phyloP scores from a whole-genome alignment of 2,888 invertebrate species.

The Diarsia brunnea region DNA sequence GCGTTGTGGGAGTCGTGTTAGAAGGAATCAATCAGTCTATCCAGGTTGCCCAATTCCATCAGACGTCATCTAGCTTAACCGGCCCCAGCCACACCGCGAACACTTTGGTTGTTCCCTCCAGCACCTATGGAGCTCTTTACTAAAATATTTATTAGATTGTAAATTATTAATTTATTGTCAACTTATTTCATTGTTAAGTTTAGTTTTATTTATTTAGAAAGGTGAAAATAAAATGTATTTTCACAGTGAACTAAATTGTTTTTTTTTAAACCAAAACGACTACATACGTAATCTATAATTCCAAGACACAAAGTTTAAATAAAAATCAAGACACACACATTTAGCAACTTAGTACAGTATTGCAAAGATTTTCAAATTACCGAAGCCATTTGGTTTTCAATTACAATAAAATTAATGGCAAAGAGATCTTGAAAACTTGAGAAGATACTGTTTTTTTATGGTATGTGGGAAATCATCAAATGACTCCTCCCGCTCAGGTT shows the following conservation, averaged over 20 bases:
- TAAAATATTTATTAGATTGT: conserved; percentile 4
- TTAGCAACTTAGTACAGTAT: background rate
- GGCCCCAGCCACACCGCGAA: too few species aligned
- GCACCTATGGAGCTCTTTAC: background rate
- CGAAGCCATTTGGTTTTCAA: background rate
- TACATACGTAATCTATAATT: background rate
- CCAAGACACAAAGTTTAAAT: background rate
- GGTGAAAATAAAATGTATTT: conserved; percentile 19
- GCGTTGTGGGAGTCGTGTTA: conserved; percentile 7
- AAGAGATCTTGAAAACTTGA: background rate
- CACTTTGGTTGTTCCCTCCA: background rate
- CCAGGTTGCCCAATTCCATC: conserved; percentile 17
- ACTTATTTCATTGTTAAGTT: conserved; percentile 6
- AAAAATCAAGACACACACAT: background rate
- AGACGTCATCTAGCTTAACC: background rate
- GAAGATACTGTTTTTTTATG: background rate
- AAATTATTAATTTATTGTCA: conserved; percentile 27
- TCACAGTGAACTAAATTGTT: conserved; percentile 14
- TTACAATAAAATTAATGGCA: background rate
- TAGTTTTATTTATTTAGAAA: conserved; percentile 21
- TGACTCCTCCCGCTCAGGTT: too few species aligned
- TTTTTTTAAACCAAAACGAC: background rate
- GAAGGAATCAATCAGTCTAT: conserved; percentile 20
- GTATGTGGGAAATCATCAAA: too few species aligned
- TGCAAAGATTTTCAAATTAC: background rate